Evolutionary conservation across 2,113 vertebrate genomes (phyloP).

Genomic region (Neoarius graeffei): DNA sequence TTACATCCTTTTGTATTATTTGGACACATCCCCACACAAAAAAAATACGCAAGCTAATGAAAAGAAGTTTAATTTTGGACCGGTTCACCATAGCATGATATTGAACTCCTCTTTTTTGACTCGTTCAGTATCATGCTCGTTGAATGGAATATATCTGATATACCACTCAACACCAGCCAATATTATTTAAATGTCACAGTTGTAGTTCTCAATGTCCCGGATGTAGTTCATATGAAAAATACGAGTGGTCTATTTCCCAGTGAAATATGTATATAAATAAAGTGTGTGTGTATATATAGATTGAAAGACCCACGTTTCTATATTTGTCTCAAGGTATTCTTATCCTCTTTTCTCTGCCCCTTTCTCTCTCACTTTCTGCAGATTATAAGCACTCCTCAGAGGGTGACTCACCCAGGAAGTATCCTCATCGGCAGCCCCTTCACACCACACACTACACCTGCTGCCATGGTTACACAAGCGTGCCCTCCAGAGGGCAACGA

Average conservation of each 20-base stretch:
- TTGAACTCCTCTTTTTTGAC: no score
- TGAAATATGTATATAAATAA: background rate
- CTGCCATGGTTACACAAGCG: slow-evolving; percentile 82
- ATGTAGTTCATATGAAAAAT: no score
- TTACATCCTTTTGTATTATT: background rate
- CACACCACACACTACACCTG: slow-evolving; percentile 68
- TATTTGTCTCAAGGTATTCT: slow-evolving; percentile 18
- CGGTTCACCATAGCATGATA: no score
- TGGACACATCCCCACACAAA: no score
- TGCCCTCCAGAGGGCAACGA: slow-evolving; percentile 74
- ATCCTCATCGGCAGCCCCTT: slow-evolving; percentile 81
- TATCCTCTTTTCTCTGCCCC: slow-evolving; percentile 16
- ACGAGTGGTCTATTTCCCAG: no score
- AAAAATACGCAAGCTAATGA: no score
- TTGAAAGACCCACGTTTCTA: background rate
- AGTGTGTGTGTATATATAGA: background rate
- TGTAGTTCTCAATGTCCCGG: no score
- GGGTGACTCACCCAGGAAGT: slow-evolving; percentile 76
- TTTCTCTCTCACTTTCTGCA: slow-evolving; percentile 47
- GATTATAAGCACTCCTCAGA: slow-evolving; percentile 86
- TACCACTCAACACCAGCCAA: no score
- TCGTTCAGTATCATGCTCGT: no score
- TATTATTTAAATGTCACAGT: no score
- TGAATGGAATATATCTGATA: no score
- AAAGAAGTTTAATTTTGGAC: no score